A percentile compares a stretch with the other conserved stretches of the same genome.
phyloP scores from a whole-genome alignment of 2,113 vertebrate species.

The Perognathus longimembris region DNA sequence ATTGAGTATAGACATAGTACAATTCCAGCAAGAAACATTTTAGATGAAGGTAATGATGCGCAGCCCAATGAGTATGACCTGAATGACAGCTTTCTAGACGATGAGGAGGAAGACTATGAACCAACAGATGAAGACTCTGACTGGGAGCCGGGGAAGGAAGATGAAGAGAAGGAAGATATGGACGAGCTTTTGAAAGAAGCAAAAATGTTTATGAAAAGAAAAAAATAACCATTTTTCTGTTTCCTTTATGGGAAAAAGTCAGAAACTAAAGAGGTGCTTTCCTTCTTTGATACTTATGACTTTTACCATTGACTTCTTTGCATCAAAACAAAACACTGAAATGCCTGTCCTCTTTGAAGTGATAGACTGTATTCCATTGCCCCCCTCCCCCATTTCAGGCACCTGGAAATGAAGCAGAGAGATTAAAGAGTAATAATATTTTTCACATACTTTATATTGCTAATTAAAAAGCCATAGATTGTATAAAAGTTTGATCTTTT shows the following conservation, averaged over 20 bases:
- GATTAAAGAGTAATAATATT: conserved; percentile 27
- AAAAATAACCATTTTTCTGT: conserved; percentile 77
- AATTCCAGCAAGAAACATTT: conserved; percentile 77
- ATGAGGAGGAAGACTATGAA: conserved; percentile 86
- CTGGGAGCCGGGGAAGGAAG: conserved; percentile 87
- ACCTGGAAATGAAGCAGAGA: conserved; percentile 30
- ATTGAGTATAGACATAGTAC: too few species aligned
- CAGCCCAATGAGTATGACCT: conserved; percentile 78
- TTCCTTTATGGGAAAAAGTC: conserved; percentile 10
- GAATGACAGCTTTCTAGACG: conserved; percentile 84
- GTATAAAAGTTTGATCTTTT: neutral
- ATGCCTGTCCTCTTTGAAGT: neutral
- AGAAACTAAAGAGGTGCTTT: conserved; percentile 31
- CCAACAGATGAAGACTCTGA: conserved; percentile 89
- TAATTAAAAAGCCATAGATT: conserved; percentile 61
- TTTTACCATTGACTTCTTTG: conserved; percentile 46
- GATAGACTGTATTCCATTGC: conserved; percentile 14
- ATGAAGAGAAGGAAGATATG: conserved; percentile 83
- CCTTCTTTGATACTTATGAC: conserved; percentile 25
- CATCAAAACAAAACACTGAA: neutral
- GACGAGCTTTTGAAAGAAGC: conserved; percentile 85
- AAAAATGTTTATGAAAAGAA: conserved; percentile 82
- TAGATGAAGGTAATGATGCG: conserved; percentile 54
- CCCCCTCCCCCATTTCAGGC: conserved; percentile 16
- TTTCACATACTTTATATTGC: conserved; percentile 32